Conservation (phyloP, 2,888 invertebrate species). For the Lycocerus yunnanus region DNA sequence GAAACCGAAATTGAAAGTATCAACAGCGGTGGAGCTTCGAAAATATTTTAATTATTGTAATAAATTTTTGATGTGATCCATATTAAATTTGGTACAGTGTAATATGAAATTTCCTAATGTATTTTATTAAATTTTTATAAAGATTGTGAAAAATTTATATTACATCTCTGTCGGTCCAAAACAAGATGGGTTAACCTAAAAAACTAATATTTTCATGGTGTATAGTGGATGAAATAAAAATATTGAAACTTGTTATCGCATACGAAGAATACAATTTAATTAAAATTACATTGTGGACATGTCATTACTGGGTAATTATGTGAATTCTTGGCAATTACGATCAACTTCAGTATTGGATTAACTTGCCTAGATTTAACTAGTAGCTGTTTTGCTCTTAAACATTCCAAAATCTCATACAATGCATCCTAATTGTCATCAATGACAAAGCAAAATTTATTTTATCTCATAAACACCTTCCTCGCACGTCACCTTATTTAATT, state of each 20-base stretch:
- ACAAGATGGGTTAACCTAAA: neutral
- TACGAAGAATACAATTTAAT: neutral
- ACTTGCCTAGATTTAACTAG: conserved; percentile 9
- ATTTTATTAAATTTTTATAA: neutral
- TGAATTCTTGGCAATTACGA: conserved; percentile 20
- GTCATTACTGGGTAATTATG: conserved; percentile 11
- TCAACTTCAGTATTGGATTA: conserved; percentile 4
- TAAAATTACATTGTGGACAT: neutral
- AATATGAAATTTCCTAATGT: neutral
- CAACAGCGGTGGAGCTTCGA: conserved; percentile 13
- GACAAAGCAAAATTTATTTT: conserved; percentile 17
- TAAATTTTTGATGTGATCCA: neutral
- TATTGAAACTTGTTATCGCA: neutral
- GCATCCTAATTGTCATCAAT: conserved; percentile 21
- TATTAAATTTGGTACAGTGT: too few relatives aligned
- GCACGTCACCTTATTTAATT: conserved; percentile 21
- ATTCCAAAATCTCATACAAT: conserved; percentile 11
- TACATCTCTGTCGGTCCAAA: too few relatives aligned
- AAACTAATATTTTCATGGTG: neutral
- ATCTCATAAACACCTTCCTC: conserved; percentile 10
- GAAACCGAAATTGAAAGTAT: conserved; percentile 8
- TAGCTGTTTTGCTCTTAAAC: conserved; percentile 10
- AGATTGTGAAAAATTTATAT: too few relatives aligned
- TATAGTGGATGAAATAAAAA: neutral
- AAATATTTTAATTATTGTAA: neutral